Conservation (phyloP, 2,888 invertebrate species). For the Cerceris rybyensis region DNA sequence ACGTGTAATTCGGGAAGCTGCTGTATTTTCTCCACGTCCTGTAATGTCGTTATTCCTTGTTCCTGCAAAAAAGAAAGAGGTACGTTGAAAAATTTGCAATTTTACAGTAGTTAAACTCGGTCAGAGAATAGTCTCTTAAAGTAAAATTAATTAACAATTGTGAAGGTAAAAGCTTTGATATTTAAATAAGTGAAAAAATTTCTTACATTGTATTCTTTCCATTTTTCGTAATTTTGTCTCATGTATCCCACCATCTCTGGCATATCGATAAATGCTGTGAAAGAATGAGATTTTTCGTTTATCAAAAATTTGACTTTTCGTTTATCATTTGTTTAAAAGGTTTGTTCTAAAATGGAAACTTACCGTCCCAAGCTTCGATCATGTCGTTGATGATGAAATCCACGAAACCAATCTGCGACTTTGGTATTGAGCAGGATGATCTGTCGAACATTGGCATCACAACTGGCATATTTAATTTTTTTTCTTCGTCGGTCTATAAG, state of each 20-base stretch:
- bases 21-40: constrained; percentile 85
- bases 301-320: not conserved
- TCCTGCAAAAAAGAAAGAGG: constrained; percentile 76
- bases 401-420: constrained; percentile 98
- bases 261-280: constrained; percentile 94
- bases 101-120: not conserved
- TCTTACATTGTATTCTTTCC: constrained; percentile 88
- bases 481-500: constrained; percentile 96
- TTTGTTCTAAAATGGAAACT: constrained; percentile 70
- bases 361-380: constrained; percentile 98
- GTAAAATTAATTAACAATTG: not conserved
- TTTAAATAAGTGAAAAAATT: not conserved
- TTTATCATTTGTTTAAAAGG: not conserved
- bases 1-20: constrained; percentile 72
- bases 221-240: constrained; percentile 93
- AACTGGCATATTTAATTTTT: constrained; percentile 92
- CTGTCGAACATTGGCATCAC: constrained; percentile 99
- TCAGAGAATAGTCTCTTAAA: too few relatives aligned
- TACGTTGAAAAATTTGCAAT: not conserved
- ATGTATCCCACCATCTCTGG: constrained; percentile 94
- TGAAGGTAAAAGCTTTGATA: not conserved
- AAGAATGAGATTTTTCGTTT: constrained; percentile 41
- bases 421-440: constrained; percentile 96
- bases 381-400: constrained; percentile 99
- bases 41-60: constrained; percentile 88